Evolutionary conservation across 2,797 vertebrate genomes (phyloP).

Genomic region (Otolemur crassicaudatus): DNA sequence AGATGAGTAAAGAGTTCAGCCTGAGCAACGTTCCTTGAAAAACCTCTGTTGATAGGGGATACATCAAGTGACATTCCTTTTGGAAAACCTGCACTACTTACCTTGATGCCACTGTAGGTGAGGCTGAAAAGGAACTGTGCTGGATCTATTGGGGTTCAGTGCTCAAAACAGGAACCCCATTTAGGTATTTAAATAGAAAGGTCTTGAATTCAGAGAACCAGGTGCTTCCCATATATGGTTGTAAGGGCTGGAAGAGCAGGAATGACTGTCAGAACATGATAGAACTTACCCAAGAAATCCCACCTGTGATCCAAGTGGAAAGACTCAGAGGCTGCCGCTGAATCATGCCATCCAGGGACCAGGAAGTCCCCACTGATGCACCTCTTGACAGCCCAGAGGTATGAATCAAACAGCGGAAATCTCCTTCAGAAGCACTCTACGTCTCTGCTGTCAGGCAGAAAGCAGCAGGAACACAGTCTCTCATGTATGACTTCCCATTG

Average conservation of each 20-base stretch:
- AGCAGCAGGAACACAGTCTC: background rate
- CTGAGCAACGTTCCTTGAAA: background rate
- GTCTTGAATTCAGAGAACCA: background rate
- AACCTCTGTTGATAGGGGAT: background rate
- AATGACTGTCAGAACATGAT: background rate
- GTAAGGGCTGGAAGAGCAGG: background rate
- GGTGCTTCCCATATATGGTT: background rate
- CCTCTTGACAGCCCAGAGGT: background rate
- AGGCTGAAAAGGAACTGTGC: background rate
- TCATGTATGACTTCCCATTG: background rate
- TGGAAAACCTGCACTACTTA: background rate
- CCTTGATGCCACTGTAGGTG: background rate
- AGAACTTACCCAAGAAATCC: slow-evolving; percentile 13
- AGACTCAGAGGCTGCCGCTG: background rate
- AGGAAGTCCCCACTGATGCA: background rate
- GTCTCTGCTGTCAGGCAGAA: background rate
- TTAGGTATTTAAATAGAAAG: slow-evolving; percentile 53
- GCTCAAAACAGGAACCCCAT: background rate
- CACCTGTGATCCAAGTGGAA: background rate
- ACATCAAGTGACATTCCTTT: background rate
- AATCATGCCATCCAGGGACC: background rate
- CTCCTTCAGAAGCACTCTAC: background rate
- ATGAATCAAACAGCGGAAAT: background rate
- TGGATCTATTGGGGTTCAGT: background rate
- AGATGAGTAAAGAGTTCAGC: slow-evolving; percentile 9